These are phyloP conservation scores for Varecia variegata DNA, from an alignment of 2,797 vertebrate species.

Conservation along the genomic window DNA sequence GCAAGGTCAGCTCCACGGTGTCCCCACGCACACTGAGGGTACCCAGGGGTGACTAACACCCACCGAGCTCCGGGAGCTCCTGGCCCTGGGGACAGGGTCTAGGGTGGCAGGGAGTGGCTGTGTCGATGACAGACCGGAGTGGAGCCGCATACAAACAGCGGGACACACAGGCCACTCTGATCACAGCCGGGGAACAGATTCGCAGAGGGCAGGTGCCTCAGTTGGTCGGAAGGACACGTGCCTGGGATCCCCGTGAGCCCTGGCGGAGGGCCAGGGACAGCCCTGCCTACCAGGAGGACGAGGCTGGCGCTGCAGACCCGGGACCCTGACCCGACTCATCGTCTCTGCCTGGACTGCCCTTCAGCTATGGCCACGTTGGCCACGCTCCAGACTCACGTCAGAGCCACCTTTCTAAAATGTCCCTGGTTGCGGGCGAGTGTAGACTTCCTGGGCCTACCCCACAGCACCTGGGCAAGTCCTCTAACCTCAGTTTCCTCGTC, in stretches of 20 bases:
- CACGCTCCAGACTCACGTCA: too few species aligned
- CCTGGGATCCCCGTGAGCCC: neutral
- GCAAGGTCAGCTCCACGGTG: rapidly evolving
- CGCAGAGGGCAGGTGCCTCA: neutral
- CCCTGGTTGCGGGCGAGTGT: rapidly evolving
- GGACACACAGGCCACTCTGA: rapidly evolving
- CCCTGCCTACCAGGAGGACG: rapidly evolving
- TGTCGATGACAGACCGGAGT: rapidly evolving
- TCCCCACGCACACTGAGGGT: rapidly evolving
- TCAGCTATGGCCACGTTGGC: rapidly evolving
- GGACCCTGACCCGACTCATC: too few species aligned
- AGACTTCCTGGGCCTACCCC: neutral
- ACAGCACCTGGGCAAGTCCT: neutral
- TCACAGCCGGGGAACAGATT: neutral
- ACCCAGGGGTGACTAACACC: rapidly evolving
- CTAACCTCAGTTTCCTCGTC: too few species aligned
- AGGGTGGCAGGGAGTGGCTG: rapidly evolving
- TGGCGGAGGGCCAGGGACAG: neutral
- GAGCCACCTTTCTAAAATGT: rapidly evolving
- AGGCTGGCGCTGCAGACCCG: rapidly evolving
- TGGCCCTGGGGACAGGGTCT: rapidly evolving
- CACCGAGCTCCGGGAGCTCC: rapidly evolving
- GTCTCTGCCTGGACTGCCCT: neutral
- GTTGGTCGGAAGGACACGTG: too few species aligned
- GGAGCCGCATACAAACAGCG: rapidly evolving